Evolutionary conservation across 2,113 vertebrate genomes (phyloP).

Genomic region (Nothobranchius furzeri): DNA sequence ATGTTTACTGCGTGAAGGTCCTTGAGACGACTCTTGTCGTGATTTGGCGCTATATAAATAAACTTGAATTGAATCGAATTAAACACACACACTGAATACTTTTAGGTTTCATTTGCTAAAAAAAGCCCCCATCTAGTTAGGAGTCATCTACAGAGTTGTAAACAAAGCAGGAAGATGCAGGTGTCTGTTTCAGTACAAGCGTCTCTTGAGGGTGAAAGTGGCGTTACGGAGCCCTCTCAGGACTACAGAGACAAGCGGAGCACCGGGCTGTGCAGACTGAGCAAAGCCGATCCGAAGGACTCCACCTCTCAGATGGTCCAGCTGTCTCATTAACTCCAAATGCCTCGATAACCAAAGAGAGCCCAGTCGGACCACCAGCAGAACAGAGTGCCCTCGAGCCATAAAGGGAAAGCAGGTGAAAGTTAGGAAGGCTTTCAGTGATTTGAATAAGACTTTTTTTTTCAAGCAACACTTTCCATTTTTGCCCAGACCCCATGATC

Average conservation of each 20-base stretch:
- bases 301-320: slow-evolving; percentile 59
- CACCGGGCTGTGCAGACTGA: slow-evolving; percentile 30
- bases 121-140: slow-evolving; percentile 23
- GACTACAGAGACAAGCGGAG: slow-evolving; percentile 41
- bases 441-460: slow-evolving; percentile 62
- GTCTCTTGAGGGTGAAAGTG: slow-evolving; percentile 60
- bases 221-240: slow-evolving; percentile 44
- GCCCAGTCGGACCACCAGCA: slow-evolving; percentile 68
- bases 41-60: too few species aligned
- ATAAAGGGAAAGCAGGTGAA: slow-evolving; percentile 66
- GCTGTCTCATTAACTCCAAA: slow-evolving; percentile 74
- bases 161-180: slow-evolving; percentile 39
- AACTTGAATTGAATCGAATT: neutral
- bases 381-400: slow-evolving; percentile 57
- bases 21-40: too few species aligned
- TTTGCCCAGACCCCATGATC: slow-evolving; percentile 51
- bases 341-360: slow-evolving; percentile 54
- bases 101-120: slow-evolving; percentile 28
- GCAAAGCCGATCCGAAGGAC: slow-evolving; percentile 59
- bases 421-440: slow-evolving; percentile 33
- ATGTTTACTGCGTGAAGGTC: too few species aligned
- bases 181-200: slow-evolving; percentile 58
- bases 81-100: slow-evolving; percentile 6
- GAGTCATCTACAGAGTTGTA: slow-evolving; percentile 18
- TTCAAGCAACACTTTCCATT: slow-evolving; percentile 59